Conservation (phyloP, 2,797 vertebrate species). For the Micrastur ruficollis region DNA sequence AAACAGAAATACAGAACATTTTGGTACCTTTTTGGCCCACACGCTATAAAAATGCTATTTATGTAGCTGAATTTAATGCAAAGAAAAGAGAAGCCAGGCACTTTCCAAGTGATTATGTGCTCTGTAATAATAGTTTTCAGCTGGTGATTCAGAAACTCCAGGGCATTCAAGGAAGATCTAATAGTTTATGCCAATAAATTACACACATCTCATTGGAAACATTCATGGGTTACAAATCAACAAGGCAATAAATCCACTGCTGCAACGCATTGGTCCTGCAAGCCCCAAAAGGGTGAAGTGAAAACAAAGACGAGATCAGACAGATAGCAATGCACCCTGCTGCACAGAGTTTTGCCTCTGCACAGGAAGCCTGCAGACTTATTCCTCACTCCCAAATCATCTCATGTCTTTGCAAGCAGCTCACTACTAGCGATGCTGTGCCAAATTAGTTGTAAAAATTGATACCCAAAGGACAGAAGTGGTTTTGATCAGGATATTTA, state of each 20-base stretch:
- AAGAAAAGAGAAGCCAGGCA: background rate
- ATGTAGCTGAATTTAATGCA: background rate
- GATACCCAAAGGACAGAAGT: conserved; percentile 12
- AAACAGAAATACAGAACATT: background rate
- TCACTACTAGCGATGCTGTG: background rate
- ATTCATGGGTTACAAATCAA: background rate
- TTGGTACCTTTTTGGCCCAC: background rate
- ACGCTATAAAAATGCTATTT: background rate
- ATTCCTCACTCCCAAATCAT: background rate
- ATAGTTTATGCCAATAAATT: conserved; percentile 15
- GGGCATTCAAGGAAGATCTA: background rate
- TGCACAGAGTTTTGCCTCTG: background rate
- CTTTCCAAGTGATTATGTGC: conserved; percentile 13
- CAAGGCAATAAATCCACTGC: background rate
- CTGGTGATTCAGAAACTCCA: conserved; percentile 48
- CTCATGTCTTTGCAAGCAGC: conserved; percentile 1
- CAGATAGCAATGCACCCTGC: background rate
- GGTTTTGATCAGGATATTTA: conserved; percentile 28
- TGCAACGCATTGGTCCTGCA: background rate
- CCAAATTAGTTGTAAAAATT: conserved; percentile 43
- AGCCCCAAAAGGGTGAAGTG: background rate
- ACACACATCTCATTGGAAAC: background rate
- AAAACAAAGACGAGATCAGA: conserved; percentile 14
- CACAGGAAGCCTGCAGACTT: conserved; percentile 27
- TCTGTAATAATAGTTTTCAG: conserved; percentile 11